phyloP scores from a whole-genome alignment of 2,888 invertebrate species.

The Sericinus montela region DNA sequence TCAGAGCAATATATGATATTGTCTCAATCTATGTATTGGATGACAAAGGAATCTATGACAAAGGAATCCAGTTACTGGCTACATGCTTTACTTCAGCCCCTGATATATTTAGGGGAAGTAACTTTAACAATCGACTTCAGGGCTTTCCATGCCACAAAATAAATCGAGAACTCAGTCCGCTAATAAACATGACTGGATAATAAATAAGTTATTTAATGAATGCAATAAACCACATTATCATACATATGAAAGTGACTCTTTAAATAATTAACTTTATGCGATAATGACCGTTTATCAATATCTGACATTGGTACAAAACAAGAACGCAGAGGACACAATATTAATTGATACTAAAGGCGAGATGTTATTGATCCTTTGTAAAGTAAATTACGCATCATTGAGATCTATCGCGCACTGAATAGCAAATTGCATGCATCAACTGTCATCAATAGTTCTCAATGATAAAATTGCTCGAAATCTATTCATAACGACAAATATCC shows the following conservation, averaged over 20 bases:
- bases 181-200: too few species aligned
- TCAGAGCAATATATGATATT: too few species aligned
- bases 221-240: background rate
- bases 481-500: conserved; percentile 65
- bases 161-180: too few species aligned
- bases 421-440: conserved; percentile 29
- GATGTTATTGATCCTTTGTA: conserved; percentile 8
- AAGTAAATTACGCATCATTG: conserved; percentile 3
- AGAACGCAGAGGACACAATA: background rate
- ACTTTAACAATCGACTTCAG: too few species aligned
- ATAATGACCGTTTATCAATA: conserved; percentile 14
- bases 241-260: background rate
- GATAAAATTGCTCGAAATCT: conserved; percentile 64
- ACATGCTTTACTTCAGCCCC: too few species aligned
- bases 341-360: background rate
- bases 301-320: conserved; percentile 6
- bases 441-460: conserved; percentile 51
- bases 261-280: background rate
- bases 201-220: too few species aligned
- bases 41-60: too few species aligned
- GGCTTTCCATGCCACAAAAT: too few species aligned
- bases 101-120: too few species aligned
- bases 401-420: conserved; percentile 26
- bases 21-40: too few species aligned
- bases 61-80: too few species aligned